phyloP scores from a whole-genome alignment of 37 sponge, comb jelly and placozoan genomes.

The Geodia barretti region DNA sequence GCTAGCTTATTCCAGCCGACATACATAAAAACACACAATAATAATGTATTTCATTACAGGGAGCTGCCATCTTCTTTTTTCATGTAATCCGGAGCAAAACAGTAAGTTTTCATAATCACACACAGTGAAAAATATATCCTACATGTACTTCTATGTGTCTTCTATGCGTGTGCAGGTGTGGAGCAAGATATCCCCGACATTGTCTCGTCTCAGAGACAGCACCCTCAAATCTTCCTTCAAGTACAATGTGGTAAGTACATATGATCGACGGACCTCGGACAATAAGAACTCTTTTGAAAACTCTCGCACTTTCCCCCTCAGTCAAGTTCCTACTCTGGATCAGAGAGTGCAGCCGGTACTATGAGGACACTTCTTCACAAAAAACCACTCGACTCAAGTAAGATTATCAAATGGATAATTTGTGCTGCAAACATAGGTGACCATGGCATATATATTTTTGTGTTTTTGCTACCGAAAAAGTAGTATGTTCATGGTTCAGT shows the following conservation, averaged over 20 bases:
- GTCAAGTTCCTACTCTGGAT: not conserved
- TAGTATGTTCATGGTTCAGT: too few relatives aligned
- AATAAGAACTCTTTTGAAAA: not conserved
- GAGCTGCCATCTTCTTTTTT: not conserved
- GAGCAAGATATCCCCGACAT: not conserved
- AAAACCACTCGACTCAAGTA: too few relatives aligned
- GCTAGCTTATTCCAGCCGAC: not conserved
- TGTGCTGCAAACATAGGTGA: too few relatives aligned
- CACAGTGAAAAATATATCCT: too few relatives aligned
- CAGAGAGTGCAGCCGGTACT: not conserved
- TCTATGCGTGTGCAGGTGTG: not conserved
- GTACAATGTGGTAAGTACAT: not conserved
- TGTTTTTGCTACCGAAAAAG: too few relatives aligned
- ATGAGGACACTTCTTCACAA: not conserved
- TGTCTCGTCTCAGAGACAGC: not conserved
- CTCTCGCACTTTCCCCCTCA: not conserved
- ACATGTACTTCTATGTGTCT: not conserved
- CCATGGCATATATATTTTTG: too few relatives aligned
- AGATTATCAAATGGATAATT: too few relatives aligned
- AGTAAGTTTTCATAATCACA: too few relatives aligned
- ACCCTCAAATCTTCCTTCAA: not conserved
- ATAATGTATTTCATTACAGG: not conserved
- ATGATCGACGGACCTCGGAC: too few relatives aligned
- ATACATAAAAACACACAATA: not conserved
- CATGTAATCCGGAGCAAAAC: not conserved